Percentiles rank a stretch among this genome's conserved stretches.
These are phyloP conservation scores for Trissolcus japonicus DNA, from an alignment of 2,888 invertebrate genomes.

Conservation along the genomic window DNA sequence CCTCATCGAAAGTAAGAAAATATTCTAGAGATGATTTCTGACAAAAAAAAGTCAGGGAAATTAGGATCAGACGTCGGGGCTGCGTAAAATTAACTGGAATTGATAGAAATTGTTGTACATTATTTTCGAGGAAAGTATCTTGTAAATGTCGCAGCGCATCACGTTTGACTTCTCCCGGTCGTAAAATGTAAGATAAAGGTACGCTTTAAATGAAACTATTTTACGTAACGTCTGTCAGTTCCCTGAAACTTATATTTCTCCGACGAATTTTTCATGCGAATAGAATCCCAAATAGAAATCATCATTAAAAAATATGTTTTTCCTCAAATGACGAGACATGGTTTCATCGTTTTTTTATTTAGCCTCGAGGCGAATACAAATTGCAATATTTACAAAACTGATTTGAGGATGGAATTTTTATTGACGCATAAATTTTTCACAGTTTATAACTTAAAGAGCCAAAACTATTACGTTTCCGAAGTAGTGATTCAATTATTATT, in stretches of 20 bases:
- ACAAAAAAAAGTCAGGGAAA: slow-evolving; percentile 26
- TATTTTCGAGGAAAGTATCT: slow-evolving; percentile 36
- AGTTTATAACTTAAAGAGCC: neutral
- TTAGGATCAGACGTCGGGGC: slow-evolving; percentile 28
- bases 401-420: neutral
- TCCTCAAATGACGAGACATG: slow-evolving; percentile 3
- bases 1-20: slow-evolving; percentile 35
- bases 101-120: slow-evolving; percentile 32
- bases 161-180: slow-evolving; percentile 25
- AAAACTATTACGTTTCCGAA: neutral
- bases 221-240: slow-evolving; percentile 19
- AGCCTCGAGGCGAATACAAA: neutral
- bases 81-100: slow-evolving; percentile 39
- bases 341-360: slow-evolving; percentile 9
- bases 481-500: neutral
- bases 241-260: slow-evolving; percentile 11
- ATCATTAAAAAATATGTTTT: slow-evolving; percentile 20
- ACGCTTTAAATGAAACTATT: slow-evolving; percentile 40
- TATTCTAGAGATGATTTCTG: slow-evolving; percentile 39
- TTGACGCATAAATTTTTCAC: neutral
- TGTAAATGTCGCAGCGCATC: slow-evolving; percentile 41
- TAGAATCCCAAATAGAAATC: slow-evolving; percentile 31
- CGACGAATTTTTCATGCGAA: slow-evolving; percentile 15
- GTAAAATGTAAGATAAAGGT: slow-evolving; percentile 43
- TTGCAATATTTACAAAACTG: neutral